Evolutionary conservation across 2,797 vertebrate species (phyloP).

Genomic region (Parauchenoglanis ngamensis): DNA sequence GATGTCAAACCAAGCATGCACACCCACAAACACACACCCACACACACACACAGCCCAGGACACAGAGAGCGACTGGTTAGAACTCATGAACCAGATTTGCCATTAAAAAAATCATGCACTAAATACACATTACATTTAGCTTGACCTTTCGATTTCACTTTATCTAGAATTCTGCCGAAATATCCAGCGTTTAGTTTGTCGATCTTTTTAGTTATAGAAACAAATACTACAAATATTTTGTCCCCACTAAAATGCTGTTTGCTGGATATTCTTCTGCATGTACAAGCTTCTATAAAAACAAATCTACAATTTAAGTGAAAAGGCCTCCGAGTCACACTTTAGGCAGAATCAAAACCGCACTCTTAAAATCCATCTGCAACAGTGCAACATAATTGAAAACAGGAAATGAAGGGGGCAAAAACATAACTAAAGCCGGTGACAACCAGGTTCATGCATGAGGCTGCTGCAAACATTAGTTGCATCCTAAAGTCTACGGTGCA

Average conservation of each 20-base stretch:
- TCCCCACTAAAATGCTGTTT: background rate
- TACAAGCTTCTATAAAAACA: background rate
- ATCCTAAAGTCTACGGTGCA: background rate
- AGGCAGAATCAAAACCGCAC: background rate
- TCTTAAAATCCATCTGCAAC: background rate
- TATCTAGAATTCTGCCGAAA: background rate
- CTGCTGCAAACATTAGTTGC: constrained; percentile 18
- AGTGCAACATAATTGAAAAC: background rate
- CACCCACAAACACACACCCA: background rate
- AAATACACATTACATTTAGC: background rate
- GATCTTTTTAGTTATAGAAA: background rate
- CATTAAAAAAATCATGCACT: constrained; percentile 14
- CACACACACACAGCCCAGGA: background rate
- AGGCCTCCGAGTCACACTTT: background rate
- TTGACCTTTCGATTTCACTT: background rate
- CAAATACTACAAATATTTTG: background rate
- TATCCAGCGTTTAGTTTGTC: background rate
- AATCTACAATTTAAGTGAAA: background rate
- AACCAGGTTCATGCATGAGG: constrained; percentile 44
- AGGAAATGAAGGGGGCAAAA: background rate
- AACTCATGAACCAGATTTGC: constrained; percentile 50
- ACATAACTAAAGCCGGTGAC: constrained; percentile 22
- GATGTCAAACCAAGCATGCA: constrained; percentile 6
- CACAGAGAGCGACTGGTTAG: constrained; percentile 27
- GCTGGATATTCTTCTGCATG: background rate